Evolutionary conservation across 2,797 vertebrate species (phyloP).

Genomic region (Pangasius djambal): DNA sequence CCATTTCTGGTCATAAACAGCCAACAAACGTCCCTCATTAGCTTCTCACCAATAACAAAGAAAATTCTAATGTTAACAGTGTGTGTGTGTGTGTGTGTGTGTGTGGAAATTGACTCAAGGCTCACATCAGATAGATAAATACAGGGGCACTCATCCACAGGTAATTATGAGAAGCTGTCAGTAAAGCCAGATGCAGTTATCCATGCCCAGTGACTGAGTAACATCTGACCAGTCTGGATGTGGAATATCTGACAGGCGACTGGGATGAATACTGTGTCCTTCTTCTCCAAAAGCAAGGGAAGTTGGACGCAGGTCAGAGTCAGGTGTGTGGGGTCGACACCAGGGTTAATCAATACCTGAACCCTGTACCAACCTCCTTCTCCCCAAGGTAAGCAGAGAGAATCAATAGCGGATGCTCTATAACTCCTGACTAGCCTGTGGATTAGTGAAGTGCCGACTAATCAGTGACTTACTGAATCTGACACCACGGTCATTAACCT

Average conservation of each 20-base stretch:
- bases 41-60: neutral
- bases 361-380: constrained; percentile 63
- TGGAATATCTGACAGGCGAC: neutral
- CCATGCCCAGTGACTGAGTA: constrained; percentile 15
- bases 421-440: constrained; percentile 78
- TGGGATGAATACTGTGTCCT: constrained; percentile 25
- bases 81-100: constrained; percentile 12
- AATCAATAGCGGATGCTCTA: constrained; percentile 79
- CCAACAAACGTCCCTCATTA: neutral
- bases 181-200: constrained; percentile 30
- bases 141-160: constrained; percentile 36
- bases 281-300: constrained; percentile 33
- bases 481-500: constrained; percentile 90
- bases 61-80: neutral
- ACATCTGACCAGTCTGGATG: constrained; percentile 16
- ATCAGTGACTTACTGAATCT: constrained; percentile 91
- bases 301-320: constrained; percentile 45
- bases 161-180: constrained; percentile 49
- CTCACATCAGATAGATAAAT: constrained; percentile 38
- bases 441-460: constrained; percentile 93
- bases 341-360: constrained; percentile 80
- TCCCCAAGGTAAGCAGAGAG: constrained; percentile 63
- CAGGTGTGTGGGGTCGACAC: constrained; percentile 68
- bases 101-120: constrained; percentile 29
- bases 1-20: neutral